Percentiles rank a stretch among this genome's conserved stretches.
Conservation (phyloP, 1,140 invertebrate genomes). For the Anastrepha ludens region DNA sequence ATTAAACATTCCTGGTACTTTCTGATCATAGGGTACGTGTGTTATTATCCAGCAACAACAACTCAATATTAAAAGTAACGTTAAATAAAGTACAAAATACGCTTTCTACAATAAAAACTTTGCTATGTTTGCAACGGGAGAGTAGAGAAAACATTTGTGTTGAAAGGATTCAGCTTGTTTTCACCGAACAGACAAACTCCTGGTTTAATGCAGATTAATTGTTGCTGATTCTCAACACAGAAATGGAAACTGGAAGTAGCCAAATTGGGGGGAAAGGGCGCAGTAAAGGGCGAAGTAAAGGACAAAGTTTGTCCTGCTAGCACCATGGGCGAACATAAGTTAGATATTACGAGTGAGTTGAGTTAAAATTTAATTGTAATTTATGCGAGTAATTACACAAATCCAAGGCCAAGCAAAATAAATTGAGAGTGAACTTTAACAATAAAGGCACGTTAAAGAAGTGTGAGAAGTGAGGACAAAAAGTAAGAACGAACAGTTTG, state of each 20-base stretch:
- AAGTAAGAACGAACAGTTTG: too few species aligned
- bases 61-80: too few species aligned
- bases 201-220: neutral
- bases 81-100: too few species aligned
- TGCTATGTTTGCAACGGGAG: too few species aligned
- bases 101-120: too few species aligned
- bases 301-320: neutral
- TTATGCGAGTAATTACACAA: conserved; percentile 15
- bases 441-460: too few species aligned
- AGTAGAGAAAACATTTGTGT: neutral
- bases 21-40: too few species aligned
- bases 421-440: too few species aligned
- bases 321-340: neutral
- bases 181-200: neutral
- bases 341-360: neutral
- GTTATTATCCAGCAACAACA: too few species aligned
- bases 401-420: neutral
- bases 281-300: neutral
- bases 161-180: neutral
- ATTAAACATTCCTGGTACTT: too few species aligned
- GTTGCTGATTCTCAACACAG: neutral
- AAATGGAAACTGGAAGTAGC: neutral
- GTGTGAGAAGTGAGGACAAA: too few species aligned
- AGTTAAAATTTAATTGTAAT: conserved; percentile 40
- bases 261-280: neutral